Conservation (phyloP, 2,888 invertebrate genomes). For the Aethes cnicana region DNA sequence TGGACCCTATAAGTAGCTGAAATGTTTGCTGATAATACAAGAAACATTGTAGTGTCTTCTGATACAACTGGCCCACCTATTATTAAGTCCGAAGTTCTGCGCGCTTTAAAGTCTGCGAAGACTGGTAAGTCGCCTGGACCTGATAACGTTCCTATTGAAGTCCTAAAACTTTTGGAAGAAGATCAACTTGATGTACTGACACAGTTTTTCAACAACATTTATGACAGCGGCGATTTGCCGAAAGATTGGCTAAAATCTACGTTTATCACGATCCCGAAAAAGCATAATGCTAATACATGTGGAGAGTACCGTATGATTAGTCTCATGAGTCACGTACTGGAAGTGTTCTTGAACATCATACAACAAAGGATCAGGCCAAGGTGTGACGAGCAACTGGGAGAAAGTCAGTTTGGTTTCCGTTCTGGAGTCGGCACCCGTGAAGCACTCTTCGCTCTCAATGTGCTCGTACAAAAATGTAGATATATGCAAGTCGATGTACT, state of each 20-base stretch:
- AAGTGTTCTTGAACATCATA: conserved; percentile 24
- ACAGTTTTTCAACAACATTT: no score
- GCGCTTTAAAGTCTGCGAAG: neutral
- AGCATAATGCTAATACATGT: conserved; percentile 27
- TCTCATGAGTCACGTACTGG: conserved; percentile 31
- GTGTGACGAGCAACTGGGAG: no score
- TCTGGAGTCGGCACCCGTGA: no score
- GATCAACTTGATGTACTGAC: neutral
- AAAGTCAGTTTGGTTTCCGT: no score
- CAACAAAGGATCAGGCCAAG: no score
- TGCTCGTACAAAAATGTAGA: no score
- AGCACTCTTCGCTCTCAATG: no score
- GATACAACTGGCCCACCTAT: neutral
- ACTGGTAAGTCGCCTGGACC: neutral
- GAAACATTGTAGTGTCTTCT: neutral
- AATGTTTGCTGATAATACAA: neutral
- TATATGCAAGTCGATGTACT: no score
- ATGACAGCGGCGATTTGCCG: no score
- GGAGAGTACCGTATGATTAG: conserved; percentile 30
- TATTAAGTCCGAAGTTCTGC: neutral
- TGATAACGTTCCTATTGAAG: neutral
- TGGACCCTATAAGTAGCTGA: neutral
- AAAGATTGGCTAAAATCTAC: conserved; percentile 18
- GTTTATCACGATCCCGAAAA: conserved; percentile 32
- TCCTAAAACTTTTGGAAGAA: neutral